phyloP scores from a whole-genome alignment of 2,797 vertebrate genomes.

The Pipistrellus kuhlii region DNA sequence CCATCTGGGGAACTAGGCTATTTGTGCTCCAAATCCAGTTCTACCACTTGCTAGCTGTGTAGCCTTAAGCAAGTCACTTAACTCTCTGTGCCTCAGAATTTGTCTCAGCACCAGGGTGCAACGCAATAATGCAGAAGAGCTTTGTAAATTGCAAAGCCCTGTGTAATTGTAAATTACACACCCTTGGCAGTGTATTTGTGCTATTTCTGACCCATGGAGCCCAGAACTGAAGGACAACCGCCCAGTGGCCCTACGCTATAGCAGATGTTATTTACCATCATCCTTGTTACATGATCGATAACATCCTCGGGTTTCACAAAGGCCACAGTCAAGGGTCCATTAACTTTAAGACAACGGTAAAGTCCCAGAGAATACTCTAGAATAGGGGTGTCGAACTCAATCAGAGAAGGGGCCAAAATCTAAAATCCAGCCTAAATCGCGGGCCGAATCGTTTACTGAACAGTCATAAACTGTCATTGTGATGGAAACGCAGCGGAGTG shows the following conservation, averaged over 20 bases:
- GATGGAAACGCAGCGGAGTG: too few species aligned
- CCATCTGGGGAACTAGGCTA: not conserved
- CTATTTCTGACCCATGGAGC: not conserved
- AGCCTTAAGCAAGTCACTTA: not conserved
- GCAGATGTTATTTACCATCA: not conserved
- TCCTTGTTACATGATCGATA: not conserved
- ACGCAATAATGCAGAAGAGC: not conserved
- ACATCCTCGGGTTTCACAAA: not conserved
- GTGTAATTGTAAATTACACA: too few species aligned
- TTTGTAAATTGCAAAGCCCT: not conserved
- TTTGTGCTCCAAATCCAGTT: not conserved
- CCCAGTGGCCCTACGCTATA: too few species aligned
- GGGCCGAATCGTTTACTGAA: too few species aligned
- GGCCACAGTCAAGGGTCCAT: not conserved
- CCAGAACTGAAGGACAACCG: not conserved
- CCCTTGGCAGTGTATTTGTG: not conserved
- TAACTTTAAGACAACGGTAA: not conserved
- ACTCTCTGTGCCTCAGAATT: not conserved
- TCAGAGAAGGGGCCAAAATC: too few species aligned
- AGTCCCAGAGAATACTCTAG: not conserved
- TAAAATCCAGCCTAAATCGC: too few species aligned
- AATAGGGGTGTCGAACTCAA: too few species aligned
- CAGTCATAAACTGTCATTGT: too few species aligned
- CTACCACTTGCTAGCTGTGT: not conserved
- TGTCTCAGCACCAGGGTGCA: not conserved